These are phyloP conservation scores for Crossocerus cetratus DNA, from an alignment of 2,888 invertebrate species.

Conservation along the genomic window DNA sequence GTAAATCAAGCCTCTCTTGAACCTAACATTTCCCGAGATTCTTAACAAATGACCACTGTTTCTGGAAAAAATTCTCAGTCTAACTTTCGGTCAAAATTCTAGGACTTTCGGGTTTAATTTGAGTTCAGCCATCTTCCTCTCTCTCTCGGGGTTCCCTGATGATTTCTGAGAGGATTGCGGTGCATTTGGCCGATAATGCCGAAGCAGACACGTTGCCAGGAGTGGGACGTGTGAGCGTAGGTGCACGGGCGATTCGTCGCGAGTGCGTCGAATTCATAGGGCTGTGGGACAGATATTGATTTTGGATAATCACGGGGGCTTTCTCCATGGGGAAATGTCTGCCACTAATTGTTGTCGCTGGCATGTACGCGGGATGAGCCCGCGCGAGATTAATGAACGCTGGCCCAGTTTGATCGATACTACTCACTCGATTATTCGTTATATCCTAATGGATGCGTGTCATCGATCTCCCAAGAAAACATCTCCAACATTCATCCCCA, in stretches of 20 bases:
- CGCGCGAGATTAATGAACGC: background rate
- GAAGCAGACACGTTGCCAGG: background rate
- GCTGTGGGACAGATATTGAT: background rate
- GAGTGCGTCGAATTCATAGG: background rate
- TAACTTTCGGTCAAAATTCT: too few relatives aligned
- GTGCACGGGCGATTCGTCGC: background rate
- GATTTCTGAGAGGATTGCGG: too few relatives aligned
- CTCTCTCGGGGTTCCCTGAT: too few relatives aligned
- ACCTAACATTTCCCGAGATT: too few relatives aligned
- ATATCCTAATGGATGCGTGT: background rate
- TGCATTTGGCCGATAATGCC: background rate
- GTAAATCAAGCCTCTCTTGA: too few relatives aligned
- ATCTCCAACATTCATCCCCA: background rate
- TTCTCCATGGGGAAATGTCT: background rate
- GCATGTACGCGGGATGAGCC: background rate
- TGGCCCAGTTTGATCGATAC: background rate
- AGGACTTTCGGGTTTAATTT: too few relatives aligned
- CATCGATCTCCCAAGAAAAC: too few relatives aligned
- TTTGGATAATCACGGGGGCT: background rate
- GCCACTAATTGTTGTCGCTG: background rate
- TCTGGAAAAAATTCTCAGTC: too few relatives aligned
- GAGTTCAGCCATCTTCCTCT: too few relatives aligned
- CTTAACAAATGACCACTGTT: too few relatives aligned
- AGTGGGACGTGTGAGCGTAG: too few relatives aligned
- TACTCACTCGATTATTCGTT: background rate